These are phyloP conservation scores for Microtus montanus DNA, from an alignment of 2,113 vertebrate genomes.

Conservation along the genomic window DNA sequence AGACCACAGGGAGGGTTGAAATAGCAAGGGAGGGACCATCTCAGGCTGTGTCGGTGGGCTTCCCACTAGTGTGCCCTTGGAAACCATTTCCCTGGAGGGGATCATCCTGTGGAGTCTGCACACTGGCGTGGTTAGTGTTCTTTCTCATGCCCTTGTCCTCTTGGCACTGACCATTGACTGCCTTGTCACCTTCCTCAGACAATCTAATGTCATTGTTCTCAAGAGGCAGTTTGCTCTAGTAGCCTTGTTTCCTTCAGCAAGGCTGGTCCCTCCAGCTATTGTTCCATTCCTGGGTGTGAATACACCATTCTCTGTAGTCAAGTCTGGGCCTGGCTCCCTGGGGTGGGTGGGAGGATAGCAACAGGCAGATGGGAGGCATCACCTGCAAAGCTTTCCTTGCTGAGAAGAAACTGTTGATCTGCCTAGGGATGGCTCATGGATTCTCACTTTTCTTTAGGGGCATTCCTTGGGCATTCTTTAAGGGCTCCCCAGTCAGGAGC, in stretches of 20 bases:
- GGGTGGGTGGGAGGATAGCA: neutral
- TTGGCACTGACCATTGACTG: rapidly evolving
- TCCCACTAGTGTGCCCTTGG: neutral
- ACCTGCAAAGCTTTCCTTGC: neutral
- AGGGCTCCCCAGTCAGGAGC: neutral
- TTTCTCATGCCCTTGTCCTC: neutral
- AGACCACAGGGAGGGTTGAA: too few species aligned
- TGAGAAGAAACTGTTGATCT: rapidly evolving
- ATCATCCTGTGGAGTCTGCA: rapidly evolving
- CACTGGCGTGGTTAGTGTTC: neutral
- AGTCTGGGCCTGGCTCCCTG: neutral
- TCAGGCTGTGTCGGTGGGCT: neutral
- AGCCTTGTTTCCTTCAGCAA: neutral
- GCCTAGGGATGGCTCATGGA: rapidly evolving
- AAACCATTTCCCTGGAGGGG: neutral
- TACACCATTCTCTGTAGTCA: neutral
- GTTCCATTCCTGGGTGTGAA: neutral
- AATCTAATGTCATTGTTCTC: neutral
- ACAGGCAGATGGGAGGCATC: too few species aligned
- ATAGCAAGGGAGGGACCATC: neutral
- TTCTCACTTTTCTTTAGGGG: neutral
- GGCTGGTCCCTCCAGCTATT: neutral
- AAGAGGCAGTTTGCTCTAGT: rapidly evolving
- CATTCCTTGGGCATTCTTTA: too few species aligned
- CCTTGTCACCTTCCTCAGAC: neutral